phyloP scores from a whole-genome alignment of 1,140 invertebrate species.

The Streblospio benedicti region DNA sequence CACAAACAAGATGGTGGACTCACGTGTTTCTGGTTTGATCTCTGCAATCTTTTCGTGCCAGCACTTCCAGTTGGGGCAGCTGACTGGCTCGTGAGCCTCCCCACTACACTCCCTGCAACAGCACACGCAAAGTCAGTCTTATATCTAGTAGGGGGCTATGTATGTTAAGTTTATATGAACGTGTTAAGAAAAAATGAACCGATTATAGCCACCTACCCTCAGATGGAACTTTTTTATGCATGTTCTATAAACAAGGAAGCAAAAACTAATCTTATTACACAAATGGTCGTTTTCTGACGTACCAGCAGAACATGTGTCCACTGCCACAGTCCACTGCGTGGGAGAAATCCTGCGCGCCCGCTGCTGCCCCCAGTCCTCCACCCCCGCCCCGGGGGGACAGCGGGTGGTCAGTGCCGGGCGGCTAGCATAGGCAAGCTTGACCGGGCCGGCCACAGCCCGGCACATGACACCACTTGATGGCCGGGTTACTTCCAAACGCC shows the following conservation, averaged over 20 bases:
- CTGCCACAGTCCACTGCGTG: conserved; percentile 66
- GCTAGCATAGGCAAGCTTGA: no score
- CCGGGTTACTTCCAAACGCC: conserved; percentile 66
- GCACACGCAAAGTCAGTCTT: no score
- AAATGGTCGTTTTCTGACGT: no score
- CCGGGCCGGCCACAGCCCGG: conserved; percentile 63
- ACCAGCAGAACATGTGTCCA: conserved; percentile 68
- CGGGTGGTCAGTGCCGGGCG: conserved; percentile 53
- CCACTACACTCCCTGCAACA: conserved; percentile 53
- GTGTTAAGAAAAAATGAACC: no score
- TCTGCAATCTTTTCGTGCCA: conserved; percentile 60
- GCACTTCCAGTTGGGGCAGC: conserved; percentile 59
- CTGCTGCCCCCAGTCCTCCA: conserved; percentile 13
- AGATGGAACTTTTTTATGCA: no score
- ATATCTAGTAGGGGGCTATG: no score
- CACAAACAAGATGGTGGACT: no score
- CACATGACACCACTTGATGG: conserved; percentile 66
- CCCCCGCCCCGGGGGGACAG: no score
- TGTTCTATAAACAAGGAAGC: no score
- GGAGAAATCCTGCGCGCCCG: conserved; percentile 48
- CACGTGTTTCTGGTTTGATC: conserved; percentile 58
- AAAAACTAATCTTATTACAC: no score
- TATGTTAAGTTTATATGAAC: no score
- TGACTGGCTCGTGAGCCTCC: conserved; percentile 63
- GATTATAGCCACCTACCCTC: no score